Evolutionary conservation across 2,113 vertebrate species (phyloP).

Genomic region (Burhinus oedicnemus): DNA sequence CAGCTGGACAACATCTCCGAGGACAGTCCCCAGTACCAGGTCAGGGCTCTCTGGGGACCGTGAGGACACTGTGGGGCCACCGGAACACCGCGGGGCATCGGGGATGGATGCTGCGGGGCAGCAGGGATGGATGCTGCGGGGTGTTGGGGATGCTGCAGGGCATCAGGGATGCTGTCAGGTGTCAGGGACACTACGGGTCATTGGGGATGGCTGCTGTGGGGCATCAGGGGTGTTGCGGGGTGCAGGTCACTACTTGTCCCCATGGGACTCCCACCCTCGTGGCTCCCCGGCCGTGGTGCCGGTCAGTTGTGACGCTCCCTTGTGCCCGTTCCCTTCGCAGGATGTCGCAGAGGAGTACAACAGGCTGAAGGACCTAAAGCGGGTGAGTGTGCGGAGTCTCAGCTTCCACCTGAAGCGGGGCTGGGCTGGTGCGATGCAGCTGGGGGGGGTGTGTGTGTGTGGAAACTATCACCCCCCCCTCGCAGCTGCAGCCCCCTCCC

Average conservation of each 20-base stretch:
- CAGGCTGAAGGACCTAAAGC: conserved; percentile 82
- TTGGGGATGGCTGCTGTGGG: neutral
- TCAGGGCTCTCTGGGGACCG: neutral
- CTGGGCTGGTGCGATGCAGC: too few relatives aligned
- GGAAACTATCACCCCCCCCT: neutral
- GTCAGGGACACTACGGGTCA: neutral
- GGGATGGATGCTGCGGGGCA: too few relatives aligned
- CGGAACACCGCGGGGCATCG: too few relatives aligned
- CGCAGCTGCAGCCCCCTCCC: neutral
- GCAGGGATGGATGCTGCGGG: too few relatives aligned
- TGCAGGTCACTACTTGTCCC: neutral
- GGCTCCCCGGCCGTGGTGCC: too few relatives aligned
- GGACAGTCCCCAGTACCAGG: conserved; percentile 80
- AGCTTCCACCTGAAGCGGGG: accelerated
- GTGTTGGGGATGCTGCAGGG: too few relatives aligned
- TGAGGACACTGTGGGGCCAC: accelerated
- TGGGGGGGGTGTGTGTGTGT: neutral
- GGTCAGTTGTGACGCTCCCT: neutral
- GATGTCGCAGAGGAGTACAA: conserved; percentile 85
- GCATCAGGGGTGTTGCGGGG: neutral
- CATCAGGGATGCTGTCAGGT: neutral
- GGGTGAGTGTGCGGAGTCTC: conserved; percentile 62
- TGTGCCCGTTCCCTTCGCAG: conserved; percentile 34
- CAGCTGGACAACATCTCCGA: conserved; percentile 78
- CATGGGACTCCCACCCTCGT: neutral